Evolutionary conservation across 1,140 invertebrate species (phyloP).

Genomic region (Centruroides sculpturatus): DNA sequence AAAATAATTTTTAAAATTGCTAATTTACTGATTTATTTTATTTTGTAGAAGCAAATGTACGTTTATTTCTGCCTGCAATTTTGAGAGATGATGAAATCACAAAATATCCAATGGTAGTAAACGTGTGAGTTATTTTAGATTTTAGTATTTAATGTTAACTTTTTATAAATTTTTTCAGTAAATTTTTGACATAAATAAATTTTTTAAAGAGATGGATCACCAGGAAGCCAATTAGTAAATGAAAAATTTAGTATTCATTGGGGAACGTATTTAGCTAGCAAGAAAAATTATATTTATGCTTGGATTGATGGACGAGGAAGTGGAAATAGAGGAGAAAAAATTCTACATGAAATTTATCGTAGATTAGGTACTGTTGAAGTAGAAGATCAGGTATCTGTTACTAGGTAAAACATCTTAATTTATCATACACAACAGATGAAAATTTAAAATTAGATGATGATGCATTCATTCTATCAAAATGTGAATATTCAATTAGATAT

Average conservation of each 20-base stretch:
- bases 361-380: slow-evolving; percentile 76
- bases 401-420: slow-evolving; percentile 27
- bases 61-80: slow-evolving; percentile 63
- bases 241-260: slow-evolving; percentile 39
- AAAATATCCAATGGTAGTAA: slow-evolving; percentile 22
- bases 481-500: slow-evolving; percentile 31
- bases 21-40: background rate
- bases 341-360: slow-evolving; percentile 66
- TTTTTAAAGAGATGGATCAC: slow-evolving; percentile 46
- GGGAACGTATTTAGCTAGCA: slow-evolving; percentile 28
- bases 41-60: slow-evolving; percentile 43
- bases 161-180: too few species aligned
- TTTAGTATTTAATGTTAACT: too few species aligned
- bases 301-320: slow-evolving; percentile 80
- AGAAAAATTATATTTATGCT: slow-evolving; percentile 41
- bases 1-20: too few species aligned
- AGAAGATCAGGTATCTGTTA: slow-evolving; percentile 67
- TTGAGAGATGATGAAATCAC: slow-evolving; percentile 77
- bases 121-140: slow-evolving; percentile 35
- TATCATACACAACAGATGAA: background rate
- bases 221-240: slow-evolving; percentile 76
- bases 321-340: slow-evolving; percentile 64
- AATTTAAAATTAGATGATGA: too few species aligned
- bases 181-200: background rate
- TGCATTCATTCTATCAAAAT: too few species aligned